Conservation (phyloP, 2,888 invertebrate genomes). For the Drosophila ustulata region DNA sequence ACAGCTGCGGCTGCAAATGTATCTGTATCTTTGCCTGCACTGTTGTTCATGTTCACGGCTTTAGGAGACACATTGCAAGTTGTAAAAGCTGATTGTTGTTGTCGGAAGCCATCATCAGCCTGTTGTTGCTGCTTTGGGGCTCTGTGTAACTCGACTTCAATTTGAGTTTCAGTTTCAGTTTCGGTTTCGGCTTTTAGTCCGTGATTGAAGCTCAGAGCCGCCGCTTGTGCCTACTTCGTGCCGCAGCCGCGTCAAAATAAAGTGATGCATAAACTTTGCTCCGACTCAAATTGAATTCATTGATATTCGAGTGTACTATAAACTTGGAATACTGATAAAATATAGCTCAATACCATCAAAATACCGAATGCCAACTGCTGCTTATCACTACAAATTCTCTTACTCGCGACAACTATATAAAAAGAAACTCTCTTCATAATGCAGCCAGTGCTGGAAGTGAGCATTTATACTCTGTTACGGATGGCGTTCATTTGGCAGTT, state of each 20-base stretch:
- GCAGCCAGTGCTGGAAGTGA: slow-evolving; percentile 68
- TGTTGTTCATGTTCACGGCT: slow-evolving; percentile 38
- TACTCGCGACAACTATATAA: slow-evolving; percentile 14
- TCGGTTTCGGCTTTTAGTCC: slow-evolving; percentile 59
- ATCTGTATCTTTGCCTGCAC: slow-evolving; percentile 26
- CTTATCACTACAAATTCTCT: slow-evolving; percentile 36
- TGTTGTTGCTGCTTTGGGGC: slow-evolving; percentile 38
- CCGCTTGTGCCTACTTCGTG: slow-evolving; percentile 56
- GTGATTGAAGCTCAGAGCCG: slow-evolving; percentile 69
- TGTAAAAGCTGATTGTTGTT: slow-evolving; percentile 37
- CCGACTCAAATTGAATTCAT: slow-evolving; percentile 5
- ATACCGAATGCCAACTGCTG: slow-evolving; percentile 12
- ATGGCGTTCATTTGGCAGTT: slow-evolving; percentile 79
- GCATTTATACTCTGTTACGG: slow-evolving; percentile 68
- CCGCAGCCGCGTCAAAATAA: slow-evolving; percentile 16
- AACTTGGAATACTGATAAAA: slow-evolving; percentile 35
- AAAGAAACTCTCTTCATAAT: slow-evolving; percentile 53
- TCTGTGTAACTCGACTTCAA: slow-evolving; percentile 42
- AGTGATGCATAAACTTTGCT: slow-evolving; percentile 16
- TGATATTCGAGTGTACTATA: slow-evolving; percentile 21
- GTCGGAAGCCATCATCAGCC: slow-evolving; percentile 20
- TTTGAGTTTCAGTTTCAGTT: slow-evolving; percentile 35
- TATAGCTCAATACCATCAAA: slow-evolving; percentile 8
- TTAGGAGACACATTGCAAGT: slow-evolving; percentile 50
- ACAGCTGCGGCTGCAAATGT: slow-evolving; percentile 3